phyloP scores from a whole-genome alignment of 1,140 invertebrate species.

The Hypothenemus hampei region DNA sequence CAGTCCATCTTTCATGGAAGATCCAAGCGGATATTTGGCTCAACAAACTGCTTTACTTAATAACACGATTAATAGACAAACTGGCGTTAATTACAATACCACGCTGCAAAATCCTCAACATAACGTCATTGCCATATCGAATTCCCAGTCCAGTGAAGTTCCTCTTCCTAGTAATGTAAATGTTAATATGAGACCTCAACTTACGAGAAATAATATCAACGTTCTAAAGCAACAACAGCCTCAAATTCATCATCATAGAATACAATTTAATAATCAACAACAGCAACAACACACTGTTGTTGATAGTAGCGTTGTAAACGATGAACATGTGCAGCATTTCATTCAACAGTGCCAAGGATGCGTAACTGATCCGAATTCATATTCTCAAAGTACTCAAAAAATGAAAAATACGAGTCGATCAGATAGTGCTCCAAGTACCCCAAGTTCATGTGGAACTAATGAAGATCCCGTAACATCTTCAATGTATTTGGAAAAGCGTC shows the following conservation, averaged over 20 bases:
- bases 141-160: conserved; percentile 42
- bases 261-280: conserved; percentile 33
- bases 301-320: conserved; percentile 50
- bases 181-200: conserved; percentile 34
- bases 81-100: conserved; percentile 49
- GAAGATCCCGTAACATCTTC: conserved; percentile 67
- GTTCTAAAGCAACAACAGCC: conserved; percentile 8
- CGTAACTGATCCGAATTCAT: conserved; percentile 32
- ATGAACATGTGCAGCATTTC: conserved; percentile 40
- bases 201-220: conserved; percentile 26
- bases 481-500: conserved; percentile 57
- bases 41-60: conserved; percentile 81
- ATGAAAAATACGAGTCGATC: conserved; percentile 34
- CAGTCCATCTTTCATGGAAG: conserved; percentile 78
- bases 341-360: conserved; percentile 44
- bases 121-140: conserved; percentile 31
- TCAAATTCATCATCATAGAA: conserved; percentile 3
- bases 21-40: conserved; percentile 81
- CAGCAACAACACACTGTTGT: conserved; percentile 35
- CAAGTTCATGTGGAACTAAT: conserved; percentile 50
- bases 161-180: conserved; percentile 48
- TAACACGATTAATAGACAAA: conserved; percentile 74
- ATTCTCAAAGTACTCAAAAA: conserved; percentile 26
- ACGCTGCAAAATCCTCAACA: conserved; percentile 34
- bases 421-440: conserved; percentile 45